These are phyloP conservation scores for Cephonodes hylas DNA, from an alignment of 2,888 invertebrate genomes.

Conservation along the genomic window DNA sequence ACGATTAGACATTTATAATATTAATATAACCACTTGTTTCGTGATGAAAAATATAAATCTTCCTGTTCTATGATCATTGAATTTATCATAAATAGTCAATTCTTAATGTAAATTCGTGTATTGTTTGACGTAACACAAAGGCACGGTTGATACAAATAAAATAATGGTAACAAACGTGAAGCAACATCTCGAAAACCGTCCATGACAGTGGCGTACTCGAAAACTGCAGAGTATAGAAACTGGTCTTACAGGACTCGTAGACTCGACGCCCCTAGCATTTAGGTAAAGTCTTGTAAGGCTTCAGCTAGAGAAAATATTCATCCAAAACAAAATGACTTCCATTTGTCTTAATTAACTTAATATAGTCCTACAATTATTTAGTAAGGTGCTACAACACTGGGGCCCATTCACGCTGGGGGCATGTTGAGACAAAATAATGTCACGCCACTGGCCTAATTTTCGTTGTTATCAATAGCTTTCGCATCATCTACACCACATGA, in stretches of 20 bases:
- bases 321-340: neutral
- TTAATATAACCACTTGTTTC: neutral
- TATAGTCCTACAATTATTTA: neutral
- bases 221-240: neutral
- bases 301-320: neutral
- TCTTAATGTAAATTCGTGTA: slow-evolving; percentile 18
- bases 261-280: neutral
- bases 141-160: slow-evolving; percentile 10
- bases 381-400: neutral
- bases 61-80: slow-evolving; percentile 6
- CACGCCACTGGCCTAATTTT: slow-evolving; percentile 6
- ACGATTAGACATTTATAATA: neutral
- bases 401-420: neutral
- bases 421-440: neutral
- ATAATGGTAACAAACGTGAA: slow-evolving; percentile 4
- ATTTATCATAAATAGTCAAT: slow-evolving; percentile 17
- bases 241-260: too few relatives aligned
- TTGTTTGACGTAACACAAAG: slow-evolving; percentile 10
- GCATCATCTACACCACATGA: slow-evolving; percentile 18
- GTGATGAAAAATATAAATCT: slow-evolving; percentile 8
- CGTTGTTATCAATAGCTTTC: slow-evolving; percentile 16
- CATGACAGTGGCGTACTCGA: slow-evolving; percentile 29
- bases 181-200: slow-evolving; percentile 59
- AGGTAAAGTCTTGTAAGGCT: neutral
- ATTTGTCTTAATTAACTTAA: neutral